Evolutionary conservation across 2,113 vertebrate species (phyloP), one percentile per base, ranked within the genome.

Genomic region (Elephas maximus): DNA sequence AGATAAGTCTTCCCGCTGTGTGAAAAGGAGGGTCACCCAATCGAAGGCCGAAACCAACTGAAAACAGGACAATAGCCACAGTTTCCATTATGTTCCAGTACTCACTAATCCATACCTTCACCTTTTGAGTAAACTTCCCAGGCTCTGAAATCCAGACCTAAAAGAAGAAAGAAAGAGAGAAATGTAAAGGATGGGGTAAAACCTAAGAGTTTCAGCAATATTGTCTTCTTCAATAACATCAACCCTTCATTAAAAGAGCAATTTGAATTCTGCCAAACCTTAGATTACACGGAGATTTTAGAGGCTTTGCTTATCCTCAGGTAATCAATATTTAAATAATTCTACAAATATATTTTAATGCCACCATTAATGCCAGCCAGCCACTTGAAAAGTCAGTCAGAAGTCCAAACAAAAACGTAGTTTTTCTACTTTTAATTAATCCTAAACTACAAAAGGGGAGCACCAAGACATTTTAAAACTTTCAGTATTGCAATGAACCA

Each of bases 81-180:
- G 99, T 99, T 95, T 99, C 99, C 37, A 99, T 99, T 78, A 99
- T 93, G 98, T 99, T 99, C 99, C 99, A 99, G 98, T 99, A 99
- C 97, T 99, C 99, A 53, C 99, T 99, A 97, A 99, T 99, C 99
- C 99, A 99, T 86, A 99, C 98, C 97, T 99, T 99, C 96, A 99
- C 98, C 97, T 99, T 99, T 96, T 99, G 99, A 74, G 88, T 98
- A 92, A 99, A 98, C 95, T 99, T 99, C 93, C 99, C 98, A 6
- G 99, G 99, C 97, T 99, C 99, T 63, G 99, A 99, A 98, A 99
- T 99, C 96, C 99, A 99, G 2, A 99, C 98, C 99, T 99, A 91
- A 96, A 78, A 18, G 90, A 82, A 98, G 92, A 78, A 45, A 90
- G 45, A 41, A 85, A 80, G 41, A 84, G n/a, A 4, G 48, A 80